Conservation (phyloP, 2,888 invertebrate species). For the Cerceris ruficornis region DNA sequence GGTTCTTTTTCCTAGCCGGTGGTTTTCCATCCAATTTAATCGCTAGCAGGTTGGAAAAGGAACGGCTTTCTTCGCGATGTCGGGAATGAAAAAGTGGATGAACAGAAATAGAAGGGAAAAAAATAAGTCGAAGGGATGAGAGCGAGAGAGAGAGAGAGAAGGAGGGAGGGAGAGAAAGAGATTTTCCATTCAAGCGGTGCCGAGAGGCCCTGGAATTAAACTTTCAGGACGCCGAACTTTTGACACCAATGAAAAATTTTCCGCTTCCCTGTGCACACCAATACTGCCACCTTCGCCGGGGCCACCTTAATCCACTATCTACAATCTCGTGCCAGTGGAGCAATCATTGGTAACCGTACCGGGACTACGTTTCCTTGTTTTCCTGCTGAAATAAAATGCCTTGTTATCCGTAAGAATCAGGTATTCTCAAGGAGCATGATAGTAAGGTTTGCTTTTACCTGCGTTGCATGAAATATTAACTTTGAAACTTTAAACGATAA, state of each 20-base stretch:
- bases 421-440: background rate
- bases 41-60: constrained; percentile 51
- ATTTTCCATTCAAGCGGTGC: constrained; percentile 69
- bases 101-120: constrained; percentile 1
- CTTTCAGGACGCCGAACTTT: constrained; percentile 73
- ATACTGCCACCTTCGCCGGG: constrained; percentile 57
- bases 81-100: constrained; percentile 24
- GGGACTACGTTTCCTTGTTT: background rate
- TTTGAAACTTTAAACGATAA: too few relatives aligned
- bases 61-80: constrained; percentile 48
- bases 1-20: constrained; percentile 6
- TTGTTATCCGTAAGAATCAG: constrained; percentile 3
- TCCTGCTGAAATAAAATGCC: constrained; percentile 1
- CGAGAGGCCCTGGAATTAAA: constrained; percentile 66
- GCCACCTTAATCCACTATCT: constrained; percentile 58
- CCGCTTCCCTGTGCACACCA: constrained; percentile 42
- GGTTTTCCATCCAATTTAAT: constrained; percentile 56
- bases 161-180: constrained; percentile 24
- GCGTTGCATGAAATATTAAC: too few relatives aligned
- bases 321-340: constrained; percentile 54
- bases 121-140: too few relatives aligned
- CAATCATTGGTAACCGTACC: constrained; percentile 14
- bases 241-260: constrained; percentile 72
- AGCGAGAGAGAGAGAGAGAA: background rate
- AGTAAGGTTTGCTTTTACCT: background rate